Evolutionary conservation across 2,888 invertebrate species (phyloP).

Genomic region (Frankliniella fusca): DNA sequence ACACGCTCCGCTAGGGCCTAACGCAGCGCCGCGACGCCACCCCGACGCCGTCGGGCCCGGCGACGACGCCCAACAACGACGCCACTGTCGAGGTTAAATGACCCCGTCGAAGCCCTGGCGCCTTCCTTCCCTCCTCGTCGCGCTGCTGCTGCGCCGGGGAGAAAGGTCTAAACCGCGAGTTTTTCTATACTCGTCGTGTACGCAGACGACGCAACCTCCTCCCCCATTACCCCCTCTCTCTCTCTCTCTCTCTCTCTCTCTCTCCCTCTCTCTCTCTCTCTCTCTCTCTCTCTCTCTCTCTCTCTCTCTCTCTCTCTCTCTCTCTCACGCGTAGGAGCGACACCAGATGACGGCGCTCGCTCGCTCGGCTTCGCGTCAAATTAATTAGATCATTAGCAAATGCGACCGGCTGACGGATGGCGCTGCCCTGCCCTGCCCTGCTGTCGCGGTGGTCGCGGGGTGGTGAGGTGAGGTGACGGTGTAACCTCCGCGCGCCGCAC

Average conservation of each 20-base stretch:
- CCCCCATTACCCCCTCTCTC: neutral
- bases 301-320: neutral
- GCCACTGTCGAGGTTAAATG: neutral
- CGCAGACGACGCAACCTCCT: neutral
- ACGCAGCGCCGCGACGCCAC: slow-evolving; percentile 5
- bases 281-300: neutral
- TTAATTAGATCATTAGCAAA: slow-evolving; percentile 39
- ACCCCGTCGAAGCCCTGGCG: neutral
- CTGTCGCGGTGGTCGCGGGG: neutral
- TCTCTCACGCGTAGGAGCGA: neutral
- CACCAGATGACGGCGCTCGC: neutral
- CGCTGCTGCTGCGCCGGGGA: neutral
- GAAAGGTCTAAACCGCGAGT: neutral
- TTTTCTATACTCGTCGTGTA: slow-evolving; percentile 25
- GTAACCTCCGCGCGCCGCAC: too few relatives aligned
- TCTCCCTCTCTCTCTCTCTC: neutral
- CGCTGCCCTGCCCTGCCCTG: slow-evolving; percentile 20
- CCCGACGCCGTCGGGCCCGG: neutral
- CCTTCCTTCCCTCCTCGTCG: neutral
- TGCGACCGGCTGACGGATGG: slow-evolving; percentile 32
- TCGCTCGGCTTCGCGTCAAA: slow-evolving; percentile 36
- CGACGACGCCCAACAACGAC: neutral
- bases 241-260: neutral
- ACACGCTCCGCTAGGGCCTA: neutral
- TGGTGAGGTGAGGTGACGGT: neutral